Percentiles rank a stretch among this genome's conserved stretches.
Evolutionary conservation across 1,140 invertebrate genomes (phyloP).

Genomic region (Bombus polaris): DNA sequence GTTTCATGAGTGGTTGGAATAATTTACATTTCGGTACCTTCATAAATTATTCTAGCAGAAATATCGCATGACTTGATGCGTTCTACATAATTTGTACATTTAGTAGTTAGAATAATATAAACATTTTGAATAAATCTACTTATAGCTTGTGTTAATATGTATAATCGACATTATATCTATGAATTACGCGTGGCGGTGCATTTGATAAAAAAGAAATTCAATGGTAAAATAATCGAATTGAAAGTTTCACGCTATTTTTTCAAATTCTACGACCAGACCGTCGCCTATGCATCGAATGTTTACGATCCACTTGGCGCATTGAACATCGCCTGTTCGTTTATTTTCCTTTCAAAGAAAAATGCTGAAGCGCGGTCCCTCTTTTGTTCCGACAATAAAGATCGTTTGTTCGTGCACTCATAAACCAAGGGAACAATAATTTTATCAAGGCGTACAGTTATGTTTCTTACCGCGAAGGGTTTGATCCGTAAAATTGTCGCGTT

Average conservation of each 20-base stretch:
- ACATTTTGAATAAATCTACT: neutral
- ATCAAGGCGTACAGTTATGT: neutral
- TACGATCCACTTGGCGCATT: neutral
- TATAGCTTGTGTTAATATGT: neutral
- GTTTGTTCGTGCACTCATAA: conserved; percentile 13
- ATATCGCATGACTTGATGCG: neutral
- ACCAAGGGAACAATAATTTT: conserved; percentile 15
- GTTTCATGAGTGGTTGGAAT: neutral
- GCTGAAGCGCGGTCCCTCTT: neutral
- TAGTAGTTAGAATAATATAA: neutral
- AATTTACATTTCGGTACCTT: conserved; percentile 19
- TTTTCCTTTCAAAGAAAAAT: neutral
- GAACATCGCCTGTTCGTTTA: no score
- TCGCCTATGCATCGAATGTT: neutral
- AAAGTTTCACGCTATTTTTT: neutral
- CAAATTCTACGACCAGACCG: neutral
- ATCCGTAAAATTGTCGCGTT: conserved; percentile 18
- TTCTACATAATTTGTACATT: neutral
- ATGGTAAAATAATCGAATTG: neutral
- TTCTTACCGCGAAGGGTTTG: neutral
- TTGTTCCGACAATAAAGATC: neutral
- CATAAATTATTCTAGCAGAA: conserved; percentile 10
- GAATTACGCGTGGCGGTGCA: neutral
- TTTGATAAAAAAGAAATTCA: neutral
- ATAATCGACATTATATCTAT: neutral